A percentile compares a stretch with the other conserved stretches of the same genome.
Conservation (phyloP, 2,797 vertebrate genomes). For the Sorex maritimensis region DNA sequence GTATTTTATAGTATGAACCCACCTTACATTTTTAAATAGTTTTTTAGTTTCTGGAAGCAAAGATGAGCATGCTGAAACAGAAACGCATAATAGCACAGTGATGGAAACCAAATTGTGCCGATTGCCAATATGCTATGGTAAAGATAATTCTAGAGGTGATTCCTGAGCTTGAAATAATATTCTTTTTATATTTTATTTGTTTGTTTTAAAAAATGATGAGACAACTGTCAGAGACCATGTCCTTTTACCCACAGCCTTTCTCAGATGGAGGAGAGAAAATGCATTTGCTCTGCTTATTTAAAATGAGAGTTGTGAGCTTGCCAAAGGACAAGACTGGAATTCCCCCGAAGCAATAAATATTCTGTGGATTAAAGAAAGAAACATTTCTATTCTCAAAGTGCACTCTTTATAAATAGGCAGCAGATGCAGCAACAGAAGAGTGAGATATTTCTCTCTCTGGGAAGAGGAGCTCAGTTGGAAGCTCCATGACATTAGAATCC, state of each 20-base stretch:
- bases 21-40: not conserved
- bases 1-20: not conserved
- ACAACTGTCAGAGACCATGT: constrained; percentile 42
- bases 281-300: constrained; percentile 61
- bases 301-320: constrained; percentile 58
- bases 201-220: not conserved
- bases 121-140: not conserved
- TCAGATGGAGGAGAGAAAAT: constrained; percentile 38
- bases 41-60: not conserved
- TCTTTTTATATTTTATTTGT: constrained; percentile 21
- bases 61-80: not conserved
- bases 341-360: constrained; percentile 75
- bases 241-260: not conserved
- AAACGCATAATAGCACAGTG: not conserved
- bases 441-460: constrained; percentile 44
- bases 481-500: not conserved
- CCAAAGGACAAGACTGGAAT: constrained; percentile 69
- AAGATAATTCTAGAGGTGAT: constrained; percentile 21
- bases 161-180: not conserved
- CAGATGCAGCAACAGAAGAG: constrained; percentile 12
- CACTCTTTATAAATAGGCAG: constrained; percentile 68
- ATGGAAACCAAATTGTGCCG: constrained; percentile 5
- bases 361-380: constrained; percentile 76
- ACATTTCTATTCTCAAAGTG: constrained; percentile 62
- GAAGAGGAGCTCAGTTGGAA: constrained; percentile 10